phyloP scores from a whole-genome alignment of 2,888 invertebrate genomes.

The Parapristionchus giblindavisi region DNA sequence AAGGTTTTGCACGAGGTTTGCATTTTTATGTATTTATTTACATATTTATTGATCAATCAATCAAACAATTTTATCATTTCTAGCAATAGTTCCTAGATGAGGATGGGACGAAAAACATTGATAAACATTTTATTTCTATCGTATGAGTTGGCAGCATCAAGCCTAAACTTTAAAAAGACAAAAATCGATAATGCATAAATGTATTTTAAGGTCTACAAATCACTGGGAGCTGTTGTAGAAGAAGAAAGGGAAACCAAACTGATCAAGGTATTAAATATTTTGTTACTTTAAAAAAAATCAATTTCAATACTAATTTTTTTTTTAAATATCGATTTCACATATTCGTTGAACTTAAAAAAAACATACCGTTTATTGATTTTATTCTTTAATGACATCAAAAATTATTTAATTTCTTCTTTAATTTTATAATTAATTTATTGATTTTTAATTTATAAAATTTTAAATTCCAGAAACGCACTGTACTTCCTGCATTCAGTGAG shows the following conservation, averaged over 20 bases:
- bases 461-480: constrained; percentile 24
- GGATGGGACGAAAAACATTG: background rate
- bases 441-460: too few relatives aligned
- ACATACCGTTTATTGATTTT: too few relatives aligned
- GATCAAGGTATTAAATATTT: constrained; percentile 12
- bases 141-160: background rate
- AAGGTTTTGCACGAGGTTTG: constrained; percentile 26
- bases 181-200: background rate
- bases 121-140: background rate
- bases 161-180: background rate
- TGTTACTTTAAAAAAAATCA: too few relatives aligned
- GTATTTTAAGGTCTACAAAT: constrained; percentile 1
- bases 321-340: too few relatives aligned
- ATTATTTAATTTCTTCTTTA: background rate
- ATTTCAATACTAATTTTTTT: too few relatives aligned
- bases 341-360: too few relatives aligned
- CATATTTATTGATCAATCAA: background rate
- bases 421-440: background rate
- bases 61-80: background rate
- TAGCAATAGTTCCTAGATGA: background rate
- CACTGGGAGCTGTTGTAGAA: constrained; percentile 6
- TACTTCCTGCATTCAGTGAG: background rate
- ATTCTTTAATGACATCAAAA: background rate
- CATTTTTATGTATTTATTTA: background rate
- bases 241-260: background rate